These are phyloP conservation scores for Hydrophis major DNA, from an alignment of 2,797 vertebrate genomes.

Conservation along the genomic window DNA sequence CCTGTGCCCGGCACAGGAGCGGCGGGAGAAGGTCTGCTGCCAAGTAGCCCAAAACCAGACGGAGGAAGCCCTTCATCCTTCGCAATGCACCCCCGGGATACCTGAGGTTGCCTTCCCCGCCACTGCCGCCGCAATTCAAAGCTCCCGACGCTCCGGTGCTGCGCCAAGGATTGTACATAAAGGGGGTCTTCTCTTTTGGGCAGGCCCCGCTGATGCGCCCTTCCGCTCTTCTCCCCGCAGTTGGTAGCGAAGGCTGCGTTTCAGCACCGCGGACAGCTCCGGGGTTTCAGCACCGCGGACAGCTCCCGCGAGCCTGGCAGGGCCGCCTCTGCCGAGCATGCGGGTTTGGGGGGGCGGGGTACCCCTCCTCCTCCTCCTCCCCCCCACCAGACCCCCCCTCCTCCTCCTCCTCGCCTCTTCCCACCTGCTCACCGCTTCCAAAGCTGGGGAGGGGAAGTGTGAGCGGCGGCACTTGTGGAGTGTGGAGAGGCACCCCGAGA, in stretches of 20 bases:
- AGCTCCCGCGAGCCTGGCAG: not conserved
- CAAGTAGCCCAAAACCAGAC: slow-evolving; percentile 84
- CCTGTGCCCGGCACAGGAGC: slow-evolving; percentile 90
- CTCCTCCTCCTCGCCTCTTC: not conserved
- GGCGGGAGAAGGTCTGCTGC: slow-evolving; percentile 85
- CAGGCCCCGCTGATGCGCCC: slow-evolving; percentile 49
- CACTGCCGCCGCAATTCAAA: slow-evolving; percentile 53
- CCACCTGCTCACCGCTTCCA: slow-evolving; percentile 50
- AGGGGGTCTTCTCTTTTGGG: slow-evolving; percentile 53
- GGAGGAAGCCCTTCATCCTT: slow-evolving; percentile 72
- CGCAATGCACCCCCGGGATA: slow-evolving; percentile 51
- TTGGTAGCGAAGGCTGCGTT: not conserved
- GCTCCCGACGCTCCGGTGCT: slow-evolving; percentile 64
- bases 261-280: slow-evolving; percentile 25
- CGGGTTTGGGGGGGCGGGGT: not conserved
- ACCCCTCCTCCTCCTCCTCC: not conserved
- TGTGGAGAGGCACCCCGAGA: slow-evolving; percentile 54
- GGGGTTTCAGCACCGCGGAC: slow-evolving; percentile 38
- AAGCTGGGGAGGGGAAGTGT: slow-evolving; percentile 44
- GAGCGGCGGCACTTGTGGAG: slow-evolving; percentile 70
- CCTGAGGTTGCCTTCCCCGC: not conserved
- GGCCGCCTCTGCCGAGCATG: slow-evolving; percentile 5
- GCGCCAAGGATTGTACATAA: slow-evolving; percentile 71
- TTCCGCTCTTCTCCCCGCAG: not conserved
- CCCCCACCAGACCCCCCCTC: not conserved